Percentiles rank a stretch among this genome's conserved stretches.
Evolutionary conservation across 2,797 vertebrate genomes (phyloP).

Genomic region (Argya squamiceps): DNA sequence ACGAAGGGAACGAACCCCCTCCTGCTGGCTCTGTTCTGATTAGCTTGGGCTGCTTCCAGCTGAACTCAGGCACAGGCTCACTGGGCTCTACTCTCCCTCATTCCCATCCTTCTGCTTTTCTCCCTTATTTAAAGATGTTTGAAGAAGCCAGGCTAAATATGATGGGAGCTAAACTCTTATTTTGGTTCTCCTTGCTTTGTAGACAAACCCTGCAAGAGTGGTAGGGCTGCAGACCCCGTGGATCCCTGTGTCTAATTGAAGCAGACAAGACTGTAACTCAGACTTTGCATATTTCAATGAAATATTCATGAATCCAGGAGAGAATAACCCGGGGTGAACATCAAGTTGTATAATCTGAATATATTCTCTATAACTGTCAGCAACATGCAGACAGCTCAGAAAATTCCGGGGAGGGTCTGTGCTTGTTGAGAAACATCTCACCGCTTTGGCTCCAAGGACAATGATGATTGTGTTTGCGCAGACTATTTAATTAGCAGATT

Average conservation of each 20-base stretch:
- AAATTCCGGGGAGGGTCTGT: not conserved
- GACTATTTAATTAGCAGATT: conserved; percentile 13
- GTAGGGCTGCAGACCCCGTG: not conserved
- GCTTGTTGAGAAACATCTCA: not conserved
- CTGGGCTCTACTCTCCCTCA: not conserved
- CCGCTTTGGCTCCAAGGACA: not conserved
- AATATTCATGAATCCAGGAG: conserved; percentile 27
- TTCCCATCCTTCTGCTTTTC: not conserved
- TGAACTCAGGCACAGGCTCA: not conserved
- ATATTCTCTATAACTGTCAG: not conserved
- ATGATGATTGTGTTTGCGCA: not conserved
- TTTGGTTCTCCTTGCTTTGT: not conserved
- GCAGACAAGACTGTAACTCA: not conserved
- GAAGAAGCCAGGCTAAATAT: not conserved
- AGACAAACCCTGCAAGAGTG: not conserved
- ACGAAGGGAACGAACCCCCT: not conserved
- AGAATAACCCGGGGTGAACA: conserved; percentile 34
- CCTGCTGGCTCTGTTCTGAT: not conserved
- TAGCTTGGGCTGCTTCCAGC: not conserved
- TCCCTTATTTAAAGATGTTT: not conserved
- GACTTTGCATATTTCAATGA: not conserved
- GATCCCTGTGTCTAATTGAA: not conserved
- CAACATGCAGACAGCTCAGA: not conserved
- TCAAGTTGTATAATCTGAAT: not conserved
- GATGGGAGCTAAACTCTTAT: not conserved